phyloP scores from a whole-genome alignment of 1,140 invertebrate genomes.

The Phenacoccus solenopsis region DNA sequence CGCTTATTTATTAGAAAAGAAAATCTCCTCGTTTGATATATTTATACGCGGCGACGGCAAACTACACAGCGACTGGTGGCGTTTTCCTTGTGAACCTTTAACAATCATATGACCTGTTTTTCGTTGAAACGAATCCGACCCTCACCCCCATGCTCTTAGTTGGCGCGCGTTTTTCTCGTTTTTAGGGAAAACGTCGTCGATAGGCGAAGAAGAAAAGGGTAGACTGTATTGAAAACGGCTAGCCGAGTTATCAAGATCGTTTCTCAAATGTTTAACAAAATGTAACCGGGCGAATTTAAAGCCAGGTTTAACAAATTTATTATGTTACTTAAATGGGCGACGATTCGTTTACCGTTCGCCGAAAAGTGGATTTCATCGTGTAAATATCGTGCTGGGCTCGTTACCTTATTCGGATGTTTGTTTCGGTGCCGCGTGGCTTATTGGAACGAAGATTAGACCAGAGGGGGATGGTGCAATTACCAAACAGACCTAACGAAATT shows the following conservation, averaged over 20 bases:
- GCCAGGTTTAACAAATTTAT: neutral
- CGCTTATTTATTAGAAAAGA: neutral
- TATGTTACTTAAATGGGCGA: neutral
- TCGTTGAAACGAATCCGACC: neutral
- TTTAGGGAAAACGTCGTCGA: neutral
- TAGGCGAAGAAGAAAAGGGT: too few relatives aligned
- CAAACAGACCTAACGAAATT: too few relatives aligned
- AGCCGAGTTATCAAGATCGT: neutral
- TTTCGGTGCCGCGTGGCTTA: too few relatives aligned
- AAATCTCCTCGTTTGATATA: slow-evolving; percentile 2
- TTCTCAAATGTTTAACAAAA: neutral
- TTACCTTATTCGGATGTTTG: too few relatives aligned
- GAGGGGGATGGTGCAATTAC: too few relatives aligned
- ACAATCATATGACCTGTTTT: slow-evolving; percentile 2
- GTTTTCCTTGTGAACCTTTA: neutral
- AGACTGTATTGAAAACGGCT: too few relatives aligned
- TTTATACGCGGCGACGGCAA: neutral
- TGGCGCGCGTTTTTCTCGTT: too few relatives aligned
- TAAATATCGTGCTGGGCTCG: too few relatives aligned
- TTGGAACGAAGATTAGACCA: too few relatives aligned
- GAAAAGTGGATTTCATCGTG: too few relatives aligned
- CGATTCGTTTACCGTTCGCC: too few relatives aligned
- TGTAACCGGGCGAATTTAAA: neutral
- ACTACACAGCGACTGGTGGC: neutral
- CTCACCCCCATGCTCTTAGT: too few relatives aligned